phyloP scores from a whole-genome alignment of 2,113 vertebrate genomes.

The Coptodon bakossiorum region DNA sequence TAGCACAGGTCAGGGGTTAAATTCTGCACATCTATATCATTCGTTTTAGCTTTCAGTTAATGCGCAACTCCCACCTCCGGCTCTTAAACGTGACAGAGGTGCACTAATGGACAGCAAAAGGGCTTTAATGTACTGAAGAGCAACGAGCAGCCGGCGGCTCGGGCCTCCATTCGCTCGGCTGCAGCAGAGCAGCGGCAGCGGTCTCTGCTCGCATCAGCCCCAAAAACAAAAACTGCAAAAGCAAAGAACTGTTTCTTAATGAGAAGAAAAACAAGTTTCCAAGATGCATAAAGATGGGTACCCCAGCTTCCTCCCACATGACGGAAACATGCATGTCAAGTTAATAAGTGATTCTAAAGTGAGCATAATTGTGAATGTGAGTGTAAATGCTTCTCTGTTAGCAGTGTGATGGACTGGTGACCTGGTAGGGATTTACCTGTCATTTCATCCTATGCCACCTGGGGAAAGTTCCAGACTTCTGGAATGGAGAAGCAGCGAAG shows the following conservation, averaged over 20 bases:
- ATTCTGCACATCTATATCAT: slow-evolving; percentile 36
- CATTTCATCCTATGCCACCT: background rate
- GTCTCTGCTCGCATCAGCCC: background rate
- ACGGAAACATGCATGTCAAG: background rate
- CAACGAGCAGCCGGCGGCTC: background rate
- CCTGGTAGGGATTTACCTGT: background rate
- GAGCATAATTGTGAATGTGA: background rate
- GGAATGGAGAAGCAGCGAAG: background rate
- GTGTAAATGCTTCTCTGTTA: background rate
- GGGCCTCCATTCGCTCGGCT: background rate
- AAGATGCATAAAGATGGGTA: background rate
- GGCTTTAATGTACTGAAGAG: slow-evolving; percentile 38
- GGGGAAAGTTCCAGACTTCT: background rate
- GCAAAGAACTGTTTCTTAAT: background rate
- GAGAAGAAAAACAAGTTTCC: background rate
- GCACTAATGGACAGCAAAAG: slow-evolving; percentile 52
- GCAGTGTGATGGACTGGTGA: background rate
- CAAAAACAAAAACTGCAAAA: background rate
- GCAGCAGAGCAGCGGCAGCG: background rate
- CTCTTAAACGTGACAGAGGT: slow-evolving; percentile 37
- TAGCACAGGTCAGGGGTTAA: slow-evolving; percentile 34
- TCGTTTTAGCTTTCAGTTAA: slow-evolving; percentile 44
- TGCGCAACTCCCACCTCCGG: slow-evolving; percentile 37
- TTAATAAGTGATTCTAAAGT: background rate
- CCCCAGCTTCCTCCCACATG: background rate